Conservation (phyloP, 2,797 vertebrate genomes). For the Acanthornis magna region DNA sequence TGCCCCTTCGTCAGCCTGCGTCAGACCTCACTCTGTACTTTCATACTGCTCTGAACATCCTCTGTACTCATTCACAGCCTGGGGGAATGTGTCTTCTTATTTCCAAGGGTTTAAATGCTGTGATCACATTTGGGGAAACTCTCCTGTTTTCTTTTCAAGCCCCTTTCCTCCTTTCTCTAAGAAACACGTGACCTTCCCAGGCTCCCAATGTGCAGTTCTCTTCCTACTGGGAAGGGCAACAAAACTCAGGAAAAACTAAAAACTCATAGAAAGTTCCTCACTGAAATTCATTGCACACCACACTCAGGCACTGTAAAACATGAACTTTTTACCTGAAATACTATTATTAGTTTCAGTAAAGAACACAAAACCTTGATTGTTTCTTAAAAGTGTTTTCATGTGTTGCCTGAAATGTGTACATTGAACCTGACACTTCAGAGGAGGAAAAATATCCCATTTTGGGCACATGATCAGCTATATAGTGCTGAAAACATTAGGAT, state of each 20-base stretch:
- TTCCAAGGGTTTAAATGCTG: background rate
- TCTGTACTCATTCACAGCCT: background rate
- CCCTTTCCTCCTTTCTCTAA: background rate
- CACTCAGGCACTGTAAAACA: background rate
- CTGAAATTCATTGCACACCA: background rate
- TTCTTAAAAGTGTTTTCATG: background rate
- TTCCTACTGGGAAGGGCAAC: background rate
- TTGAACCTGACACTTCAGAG: background rate
- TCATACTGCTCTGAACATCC: background rate
- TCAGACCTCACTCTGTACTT: background rate
- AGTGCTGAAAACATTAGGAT: background rate
- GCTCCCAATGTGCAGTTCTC: background rate
- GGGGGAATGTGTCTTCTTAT: background rate
- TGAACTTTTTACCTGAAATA: background rate
- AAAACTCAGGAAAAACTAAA: background rate
- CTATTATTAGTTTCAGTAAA: background rate
- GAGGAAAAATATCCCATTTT: background rate
- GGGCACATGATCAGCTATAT: background rate
- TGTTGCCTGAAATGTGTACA: background rate
- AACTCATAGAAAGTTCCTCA: background rate
- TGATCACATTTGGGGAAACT: background rate
- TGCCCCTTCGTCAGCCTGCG: background rate
- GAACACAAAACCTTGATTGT: background rate
- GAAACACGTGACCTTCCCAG: fast-evolving
- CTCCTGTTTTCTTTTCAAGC: background rate